Conservation (phyloP, 2,888 invertebrate species). For the Brenthis daphne region DNA sequence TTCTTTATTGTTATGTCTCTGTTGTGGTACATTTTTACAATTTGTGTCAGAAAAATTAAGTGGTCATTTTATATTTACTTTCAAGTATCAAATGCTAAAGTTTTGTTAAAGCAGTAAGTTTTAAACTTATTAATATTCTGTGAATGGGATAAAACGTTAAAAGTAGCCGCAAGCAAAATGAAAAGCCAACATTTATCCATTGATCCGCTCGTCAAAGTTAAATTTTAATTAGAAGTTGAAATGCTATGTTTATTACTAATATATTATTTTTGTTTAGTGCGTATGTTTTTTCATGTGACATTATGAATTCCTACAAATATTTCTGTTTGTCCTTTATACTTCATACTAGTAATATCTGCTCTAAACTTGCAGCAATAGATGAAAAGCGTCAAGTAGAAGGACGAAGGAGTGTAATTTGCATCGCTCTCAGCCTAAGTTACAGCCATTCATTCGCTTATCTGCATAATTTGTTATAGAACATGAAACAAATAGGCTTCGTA, state of each 20-base stretch:
- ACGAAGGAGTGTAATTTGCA: slow-evolving; percentile 73
- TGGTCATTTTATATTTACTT: neutral
- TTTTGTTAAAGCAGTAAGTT: slow-evolving; percentile 1
- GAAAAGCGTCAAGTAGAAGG: slow-evolving; percentile 67
- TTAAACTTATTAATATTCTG: slow-evolving; percentile 17
- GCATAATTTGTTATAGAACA: slow-evolving; percentile 75
- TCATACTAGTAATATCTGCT: slow-evolving; percentile 52
- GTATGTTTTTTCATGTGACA: neutral
- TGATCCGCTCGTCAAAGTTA: slow-evolving; percentile 60
- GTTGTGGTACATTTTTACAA: no score
- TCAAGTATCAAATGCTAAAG: neutral
- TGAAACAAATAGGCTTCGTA: slow-evolving; percentile 72
- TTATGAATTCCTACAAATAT: slow-evolving; percentile 26
- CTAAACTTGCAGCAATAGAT: slow-evolving; percentile 64
- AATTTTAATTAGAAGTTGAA: slow-evolving; percentile 67
- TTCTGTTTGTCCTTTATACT: no score
- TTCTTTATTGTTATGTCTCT: no score
- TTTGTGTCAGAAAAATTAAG: no score
- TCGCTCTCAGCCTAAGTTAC: slow-evolving; percentile 73
- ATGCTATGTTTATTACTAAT: slow-evolving; percentile 51
- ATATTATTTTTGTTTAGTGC: slow-evolving; percentile 46
- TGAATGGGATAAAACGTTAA: slow-evolving; percentile 33
- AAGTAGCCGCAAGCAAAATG: slow-evolving; percentile 64
- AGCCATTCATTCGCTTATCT: slow-evolving; percentile 76
- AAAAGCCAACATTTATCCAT: slow-evolving; percentile 69